Evolutionary conservation across 64 coral and sea anemone genomes (phyloP).

Genomic region (Trachythela sp.): DNA sequence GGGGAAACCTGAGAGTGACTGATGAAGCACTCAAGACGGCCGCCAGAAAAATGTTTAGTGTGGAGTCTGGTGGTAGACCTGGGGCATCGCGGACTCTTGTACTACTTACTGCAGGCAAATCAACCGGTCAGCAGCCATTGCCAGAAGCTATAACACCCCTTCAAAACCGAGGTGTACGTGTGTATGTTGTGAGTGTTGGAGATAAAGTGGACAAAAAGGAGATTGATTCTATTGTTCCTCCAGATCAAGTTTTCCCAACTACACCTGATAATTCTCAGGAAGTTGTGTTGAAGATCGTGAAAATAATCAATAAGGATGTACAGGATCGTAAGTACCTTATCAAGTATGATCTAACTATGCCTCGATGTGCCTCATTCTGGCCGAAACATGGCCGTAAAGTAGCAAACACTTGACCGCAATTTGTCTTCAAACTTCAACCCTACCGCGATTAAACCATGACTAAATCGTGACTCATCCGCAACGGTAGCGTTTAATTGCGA

Average conservation of each 20-base stretch:
- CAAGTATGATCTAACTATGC: too few species aligned
- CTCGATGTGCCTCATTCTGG: too few species aligned
- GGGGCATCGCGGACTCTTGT: not conserved
- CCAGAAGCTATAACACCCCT: slow-evolving; percentile 1
- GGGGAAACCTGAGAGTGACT: not conserved
- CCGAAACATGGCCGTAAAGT: too few species aligned
- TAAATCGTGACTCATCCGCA: too few species aligned
- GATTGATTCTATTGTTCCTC: not conserved
- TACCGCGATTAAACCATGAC: too few species aligned
- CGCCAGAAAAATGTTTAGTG: not conserved
- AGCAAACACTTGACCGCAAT: too few species aligned
- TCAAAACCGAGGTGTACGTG: not conserved
- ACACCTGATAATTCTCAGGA: not conserved
- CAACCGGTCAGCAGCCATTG: not conserved
- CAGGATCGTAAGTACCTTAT: not conserved
- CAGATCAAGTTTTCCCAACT: not conserved
- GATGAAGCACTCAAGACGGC: not conserved
- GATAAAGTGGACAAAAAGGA: not conserved
- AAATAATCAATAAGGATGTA: not conserved
- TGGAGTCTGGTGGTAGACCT: not conserved
- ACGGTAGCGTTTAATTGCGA: too few species aligned
- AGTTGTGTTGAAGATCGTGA: not conserved
- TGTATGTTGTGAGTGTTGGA: not conserved
- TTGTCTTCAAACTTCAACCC: too few species aligned
- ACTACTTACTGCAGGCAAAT: not conserved